These are phyloP conservation scores for Pitangus sulphuratus DNA, from an alignment of 2,797 vertebrate genomes.

Conservation along the genomic window DNA sequence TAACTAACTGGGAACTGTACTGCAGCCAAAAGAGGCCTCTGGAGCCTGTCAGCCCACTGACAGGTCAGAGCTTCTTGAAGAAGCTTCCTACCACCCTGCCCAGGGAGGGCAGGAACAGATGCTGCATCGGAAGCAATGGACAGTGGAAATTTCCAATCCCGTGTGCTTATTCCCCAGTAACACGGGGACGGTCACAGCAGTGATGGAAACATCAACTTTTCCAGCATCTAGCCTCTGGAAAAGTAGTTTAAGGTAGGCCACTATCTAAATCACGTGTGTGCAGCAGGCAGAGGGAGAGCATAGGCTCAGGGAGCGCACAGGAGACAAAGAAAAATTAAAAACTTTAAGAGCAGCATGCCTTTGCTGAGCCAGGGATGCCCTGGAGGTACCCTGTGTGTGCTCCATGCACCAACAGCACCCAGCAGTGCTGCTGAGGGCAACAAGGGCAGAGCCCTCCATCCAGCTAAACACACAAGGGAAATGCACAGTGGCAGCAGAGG, in stretches of 20 bases:
- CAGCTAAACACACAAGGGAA: rapidly evolving
- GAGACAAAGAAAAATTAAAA: background rate
- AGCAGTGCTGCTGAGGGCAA: background rate
- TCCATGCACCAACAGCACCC: rapidly evolving
- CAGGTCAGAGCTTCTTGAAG: background rate
- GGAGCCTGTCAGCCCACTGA: background rate
- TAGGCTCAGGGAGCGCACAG: background rate
- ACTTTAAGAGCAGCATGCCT: background rate
- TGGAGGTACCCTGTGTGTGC: background rate
- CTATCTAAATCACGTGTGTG: background rate
- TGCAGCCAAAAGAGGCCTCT: background rate
- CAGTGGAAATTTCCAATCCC: background rate
- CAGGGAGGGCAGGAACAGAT: background rate
- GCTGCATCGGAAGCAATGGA: background rate
- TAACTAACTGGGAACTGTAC: constrained; percentile 9
- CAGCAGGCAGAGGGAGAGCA: background rate
- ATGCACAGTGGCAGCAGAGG: background rate
- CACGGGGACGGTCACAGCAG: background rate
- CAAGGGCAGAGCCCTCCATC: background rate
- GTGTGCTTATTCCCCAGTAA: background rate
- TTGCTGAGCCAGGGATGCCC: background rate
- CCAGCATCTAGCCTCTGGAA: background rate
- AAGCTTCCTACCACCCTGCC: background rate
- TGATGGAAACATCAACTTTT: background rate
- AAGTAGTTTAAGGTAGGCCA: background rate